Percentiles rank a stretch among this genome's conserved stretches.
phyloP scores from a whole-genome alignment of 2,888 invertebrate genomes.

The Scotopteryx bipunctaria region DNA sequence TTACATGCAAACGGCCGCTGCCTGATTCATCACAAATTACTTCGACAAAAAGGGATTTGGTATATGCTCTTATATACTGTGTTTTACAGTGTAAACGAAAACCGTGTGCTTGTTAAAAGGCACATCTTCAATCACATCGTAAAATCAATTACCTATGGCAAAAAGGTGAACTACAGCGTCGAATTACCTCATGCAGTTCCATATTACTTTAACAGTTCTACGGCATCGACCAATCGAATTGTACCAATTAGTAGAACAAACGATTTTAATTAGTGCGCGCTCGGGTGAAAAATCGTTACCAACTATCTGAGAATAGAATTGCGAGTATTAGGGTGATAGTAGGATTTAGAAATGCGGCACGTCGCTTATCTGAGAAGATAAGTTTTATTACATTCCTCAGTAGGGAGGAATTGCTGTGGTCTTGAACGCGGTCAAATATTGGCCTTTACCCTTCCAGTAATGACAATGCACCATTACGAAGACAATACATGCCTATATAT shows the following conservation, averaged over 20 bases:
- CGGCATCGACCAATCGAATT: constrained; percentile 23
- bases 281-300: constrained; percentile 27
- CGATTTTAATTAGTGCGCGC: constrained; percentile 31
- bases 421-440: constrained; percentile 60
- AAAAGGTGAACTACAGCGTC: constrained; percentile 12
- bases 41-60: background rate
- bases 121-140: background rate
- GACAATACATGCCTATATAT: constrained; percentile 54
- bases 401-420: constrained; percentile 54
- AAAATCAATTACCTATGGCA: constrained; percentile 11
- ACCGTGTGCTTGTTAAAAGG: background rate
- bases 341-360: constrained; percentile 36
- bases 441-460: constrained; percentile 50
- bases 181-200: constrained; percentile 20
- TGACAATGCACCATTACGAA: constrained; percentile 68
- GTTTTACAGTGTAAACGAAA: background rate
- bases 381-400: constrained; percentile 71
- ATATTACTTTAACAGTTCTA: constrained; percentile 18
- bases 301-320: constrained; percentile 30
- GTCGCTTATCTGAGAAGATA: constrained; percentile 59
- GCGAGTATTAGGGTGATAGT: constrained; percentile 30
- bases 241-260: constrained; percentile 28
- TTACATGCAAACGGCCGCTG: background rate
- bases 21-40: background rate
- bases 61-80: background rate